phyloP scores from a whole-genome alignment of 2,888 invertebrate genomes.

The Chrysolina haemoptera region DNA sequence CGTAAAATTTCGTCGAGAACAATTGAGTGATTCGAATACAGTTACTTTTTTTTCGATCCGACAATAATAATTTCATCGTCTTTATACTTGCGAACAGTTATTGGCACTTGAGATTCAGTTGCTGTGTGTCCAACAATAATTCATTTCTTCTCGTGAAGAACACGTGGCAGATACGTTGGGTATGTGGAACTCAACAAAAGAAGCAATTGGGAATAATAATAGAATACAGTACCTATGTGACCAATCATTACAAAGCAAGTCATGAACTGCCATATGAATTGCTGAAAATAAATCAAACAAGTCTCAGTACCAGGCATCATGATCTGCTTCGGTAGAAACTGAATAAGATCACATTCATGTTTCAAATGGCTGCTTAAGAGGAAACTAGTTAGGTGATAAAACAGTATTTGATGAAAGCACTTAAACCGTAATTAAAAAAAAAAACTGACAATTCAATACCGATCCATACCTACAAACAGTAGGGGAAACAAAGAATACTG shows the following conservation, averaged over 20 bases:
- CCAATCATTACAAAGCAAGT: neutral
- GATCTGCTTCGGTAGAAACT: too few relatives aligned
- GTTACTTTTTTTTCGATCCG: neutral
- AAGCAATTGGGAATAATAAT: neutral
- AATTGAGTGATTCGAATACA: neutral
- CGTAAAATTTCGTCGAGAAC: constrained; percentile 1
- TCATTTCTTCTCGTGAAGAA: neutral
- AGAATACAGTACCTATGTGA: constrained; percentile 7
- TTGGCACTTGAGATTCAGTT: neutral
- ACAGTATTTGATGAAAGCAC: too few relatives aligned
- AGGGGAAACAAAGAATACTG: too few relatives aligned
- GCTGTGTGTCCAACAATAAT: neutral
- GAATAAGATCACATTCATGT: too few relatives aligned
- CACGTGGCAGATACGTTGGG: neutral
- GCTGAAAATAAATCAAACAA: neutral
- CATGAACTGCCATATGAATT: neutral
- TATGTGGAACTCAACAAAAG: neutral
- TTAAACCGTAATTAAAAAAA: too few relatives aligned
- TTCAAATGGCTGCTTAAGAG: too few relatives aligned
- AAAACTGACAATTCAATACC: too few relatives aligned
- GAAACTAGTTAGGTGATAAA: too few relatives aligned
- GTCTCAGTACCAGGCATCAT: too few relatives aligned
- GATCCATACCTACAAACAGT: too few relatives aligned
- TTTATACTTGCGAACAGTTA: neutral
- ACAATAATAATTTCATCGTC: neutral